Evolutionary conservation across 2,888 invertebrate genomes (phyloP).

Genomic region (Antheraea yamamai): DNA sequence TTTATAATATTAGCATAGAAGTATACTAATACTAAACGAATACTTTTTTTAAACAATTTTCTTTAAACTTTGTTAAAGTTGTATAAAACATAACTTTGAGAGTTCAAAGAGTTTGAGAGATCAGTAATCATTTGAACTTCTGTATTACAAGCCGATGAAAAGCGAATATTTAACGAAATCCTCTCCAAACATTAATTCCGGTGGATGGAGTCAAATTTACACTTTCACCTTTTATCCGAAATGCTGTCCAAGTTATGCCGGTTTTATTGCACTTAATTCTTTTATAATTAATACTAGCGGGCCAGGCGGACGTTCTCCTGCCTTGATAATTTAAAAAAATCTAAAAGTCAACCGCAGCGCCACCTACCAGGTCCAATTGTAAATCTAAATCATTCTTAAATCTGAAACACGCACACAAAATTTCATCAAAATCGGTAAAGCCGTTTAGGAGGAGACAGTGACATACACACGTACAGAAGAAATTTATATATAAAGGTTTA

Average conservation of each 20-base stretch:
- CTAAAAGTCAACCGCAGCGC: no score
- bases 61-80: background rate
- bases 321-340: no score
- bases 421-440: no score
- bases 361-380: no score
- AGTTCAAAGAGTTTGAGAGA: background rate
- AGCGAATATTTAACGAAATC: constrained; percentile 5
- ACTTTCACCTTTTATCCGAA: constrained; percentile 31
- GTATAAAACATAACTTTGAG: background rate
- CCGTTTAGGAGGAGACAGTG: no score
- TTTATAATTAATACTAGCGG: background rate
- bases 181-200: constrained; percentile 39
- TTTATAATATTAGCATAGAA: no score
- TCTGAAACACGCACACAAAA: no score
- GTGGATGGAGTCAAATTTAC: constrained; percentile 41
- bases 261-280: constrained; percentile 9
- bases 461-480: no score
- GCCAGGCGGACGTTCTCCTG: no score
- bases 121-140: background rate
- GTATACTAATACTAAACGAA: no score
- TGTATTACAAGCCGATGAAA: constrained; percentile 1
- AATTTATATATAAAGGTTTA: no score
- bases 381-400: no score
- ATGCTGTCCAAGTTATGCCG: constrained; percentile 7
- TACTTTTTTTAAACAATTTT: background rate